Evolutionary conservation across 2,888 invertebrate genomes (phyloP), one percentile per base, ranked within the genome.

Genomic region (Apantesis nais): DNA sequence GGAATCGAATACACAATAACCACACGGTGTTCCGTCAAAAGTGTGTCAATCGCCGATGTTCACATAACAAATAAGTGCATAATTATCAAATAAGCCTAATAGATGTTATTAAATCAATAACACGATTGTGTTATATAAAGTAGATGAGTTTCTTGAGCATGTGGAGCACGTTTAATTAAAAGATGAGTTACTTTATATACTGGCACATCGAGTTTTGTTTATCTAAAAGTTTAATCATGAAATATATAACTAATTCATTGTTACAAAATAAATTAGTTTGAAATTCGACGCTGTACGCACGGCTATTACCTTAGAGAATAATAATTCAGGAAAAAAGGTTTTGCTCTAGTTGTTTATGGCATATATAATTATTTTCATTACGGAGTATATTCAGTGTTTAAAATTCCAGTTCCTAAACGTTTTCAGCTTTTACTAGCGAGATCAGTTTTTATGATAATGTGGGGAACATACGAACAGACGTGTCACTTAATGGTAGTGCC

Each of bases 91-190:
- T 66, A 62, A 62, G 65, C 65, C 69, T 69, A 65, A 61, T 69
- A 60, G 29, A 61, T 29, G 71, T 78, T 78, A 81, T 76, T 74
- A 79, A 62, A 73, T 55, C 55, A 67, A 72, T 72, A 67, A 41
- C 78, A 77, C 71, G 72, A 68, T 70, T 62, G 34, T 58, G 62
- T 79, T 82, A 77, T 72, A 29, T 71, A 60, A 67, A 68, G 65
- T 68, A 73, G 39, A 70, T 79, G 77, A 71, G 70, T 64, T 66
- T 67, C 41, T 16, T 22, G 58, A 74, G 65, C n/a, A 48, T 70
- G 37, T 22, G n/a, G 61, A 74, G 62, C 48, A 31, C 34, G n/a
- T 34, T 29, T 2, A 34, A 34, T 34, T 5, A 34, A 34, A 34
- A n/a, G 65, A 65, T 48, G 52, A 65, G 34, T 64, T 41, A 63